Conservation (phyloP, 2,797 vertebrate genomes). For the Enteromius trimaculatus region DNA sequence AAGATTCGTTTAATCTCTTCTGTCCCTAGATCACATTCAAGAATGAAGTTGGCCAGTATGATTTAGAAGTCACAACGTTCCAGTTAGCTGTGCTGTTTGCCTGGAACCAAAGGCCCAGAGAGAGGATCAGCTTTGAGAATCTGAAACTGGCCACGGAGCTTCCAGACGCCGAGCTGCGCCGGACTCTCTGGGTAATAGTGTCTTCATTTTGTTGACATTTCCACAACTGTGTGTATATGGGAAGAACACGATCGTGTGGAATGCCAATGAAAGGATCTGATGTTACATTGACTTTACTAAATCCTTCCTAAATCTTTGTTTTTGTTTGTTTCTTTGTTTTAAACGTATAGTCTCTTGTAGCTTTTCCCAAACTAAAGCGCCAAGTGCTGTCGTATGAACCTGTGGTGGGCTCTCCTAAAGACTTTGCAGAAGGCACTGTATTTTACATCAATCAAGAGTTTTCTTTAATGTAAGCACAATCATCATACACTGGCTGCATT, state of each 20-base stretch:
- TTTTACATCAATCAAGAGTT: constrained; percentile 98
- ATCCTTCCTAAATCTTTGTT: background rate
- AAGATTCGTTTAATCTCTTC: background rate
- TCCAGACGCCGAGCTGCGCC: constrained; percentile 95
- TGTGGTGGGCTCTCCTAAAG: constrained; percentile 92
- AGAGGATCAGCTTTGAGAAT: constrained; percentile 97
- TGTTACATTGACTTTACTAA: background rate
- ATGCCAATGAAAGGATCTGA: background rate
- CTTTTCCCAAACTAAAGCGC: constrained; percentile 95
- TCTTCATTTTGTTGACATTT: constrained; percentile 6
- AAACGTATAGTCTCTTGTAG: constrained; percentile 87
- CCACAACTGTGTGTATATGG: background rate
- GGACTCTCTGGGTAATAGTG: constrained; percentile 93
- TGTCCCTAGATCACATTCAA: constrained; percentile 92
- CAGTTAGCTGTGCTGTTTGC: constrained; percentile 96
- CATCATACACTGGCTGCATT: background rate
- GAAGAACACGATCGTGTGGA: background rate
- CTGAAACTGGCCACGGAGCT: constrained; percentile 94
- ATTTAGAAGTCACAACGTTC: constrained; percentile 96
- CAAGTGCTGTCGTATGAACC: constrained; percentile 93
- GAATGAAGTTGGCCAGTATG: constrained; percentile 98
- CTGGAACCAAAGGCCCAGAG: constrained; percentile 97
- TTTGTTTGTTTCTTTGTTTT: constrained; percentile 13
- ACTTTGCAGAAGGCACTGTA: constrained; percentile 93
- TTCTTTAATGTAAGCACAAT: constrained; percentile 90